Conservation (phyloP, 2,113 vertebrate species). For the Spermophilus dauricus region DNA sequence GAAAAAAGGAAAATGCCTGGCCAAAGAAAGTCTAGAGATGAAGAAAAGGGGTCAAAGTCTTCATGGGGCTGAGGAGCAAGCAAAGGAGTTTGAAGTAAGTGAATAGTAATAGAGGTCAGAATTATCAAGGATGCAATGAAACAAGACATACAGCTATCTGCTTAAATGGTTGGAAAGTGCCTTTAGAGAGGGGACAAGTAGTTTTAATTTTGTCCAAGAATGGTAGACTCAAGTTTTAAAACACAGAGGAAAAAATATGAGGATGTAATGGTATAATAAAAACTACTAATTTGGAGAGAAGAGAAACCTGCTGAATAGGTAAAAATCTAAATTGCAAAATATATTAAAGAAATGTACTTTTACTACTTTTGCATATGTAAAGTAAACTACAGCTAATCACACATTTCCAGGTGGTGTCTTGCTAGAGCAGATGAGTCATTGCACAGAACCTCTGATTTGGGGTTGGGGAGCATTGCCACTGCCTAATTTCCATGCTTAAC, state of each 20-base stretch:
- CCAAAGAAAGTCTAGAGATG: constrained; percentile 23
- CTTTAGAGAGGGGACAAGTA: background rate
- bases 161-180: background rate
- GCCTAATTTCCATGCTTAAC: background rate
- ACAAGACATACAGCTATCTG: background rate
- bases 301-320: constrained; percentile 47
- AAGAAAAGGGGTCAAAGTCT: background rate
- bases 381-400: background rate
- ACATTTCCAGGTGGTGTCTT: background rate
- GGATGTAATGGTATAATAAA: background rate
- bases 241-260: constrained; percentile 37
- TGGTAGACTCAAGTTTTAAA: constrained; percentile 50
- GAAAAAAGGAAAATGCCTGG: background rate
- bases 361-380: background rate
- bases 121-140: background rate
- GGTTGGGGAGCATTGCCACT: background rate
- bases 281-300: constrained; percentile 51
- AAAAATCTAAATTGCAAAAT: constrained; percentile 68
- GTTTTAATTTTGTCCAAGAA: constrained; percentile 39
- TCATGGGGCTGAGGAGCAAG: background rate
- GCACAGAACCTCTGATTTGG: background rate
- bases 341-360: constrained; percentile 45
- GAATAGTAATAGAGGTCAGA: background rate
- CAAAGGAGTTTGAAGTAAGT: constrained; percentile 23
- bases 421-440: background rate